Conservation (phyloP, 2,888 invertebrate species). For the Ormyrus rosae region DNA sequence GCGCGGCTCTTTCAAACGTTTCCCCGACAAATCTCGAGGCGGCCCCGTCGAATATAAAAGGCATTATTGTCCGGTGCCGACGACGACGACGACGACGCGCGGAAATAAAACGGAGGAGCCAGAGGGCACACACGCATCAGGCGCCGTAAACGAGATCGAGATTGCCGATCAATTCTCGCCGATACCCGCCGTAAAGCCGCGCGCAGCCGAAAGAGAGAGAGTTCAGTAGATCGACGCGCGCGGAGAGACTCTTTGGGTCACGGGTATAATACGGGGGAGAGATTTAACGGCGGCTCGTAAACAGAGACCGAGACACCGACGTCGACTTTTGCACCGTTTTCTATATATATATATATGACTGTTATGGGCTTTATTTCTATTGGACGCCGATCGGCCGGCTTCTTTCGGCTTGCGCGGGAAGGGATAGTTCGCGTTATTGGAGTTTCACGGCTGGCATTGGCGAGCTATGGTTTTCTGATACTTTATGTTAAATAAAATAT, state of each 20-base stretch:
- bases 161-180: conserved; percentile 46
- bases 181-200: conserved; percentile 22
- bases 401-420: no score
- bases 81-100: neutral
- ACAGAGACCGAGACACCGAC: conserved; percentile 32
- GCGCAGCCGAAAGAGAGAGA: neutral
- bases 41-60: neutral
- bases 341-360: no score
- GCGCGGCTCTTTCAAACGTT: no score
- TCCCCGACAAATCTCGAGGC: neutral
- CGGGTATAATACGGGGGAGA: neutral
- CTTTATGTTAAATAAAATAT: no score
- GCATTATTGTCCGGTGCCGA: neutral
- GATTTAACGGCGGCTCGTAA: conserved; percentile 63
- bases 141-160: conserved; percentile 30
- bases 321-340: no score
- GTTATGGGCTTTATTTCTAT: no score
- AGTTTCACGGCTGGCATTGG: no score
- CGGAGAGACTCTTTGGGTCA: conserved; percentile 7
- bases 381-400: no score
- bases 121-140: no score
- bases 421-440: no score
- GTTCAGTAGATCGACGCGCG: neutral
- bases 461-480: no score
- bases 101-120: conserved; percentile 28